A percentile compares a stretch with the other conserved stretches of the same genome.
These are phyloP conservation scores for Channa maculata DNA, from an alignment of 2,113 vertebrate species.

Conservation along the genomic window DNA sequence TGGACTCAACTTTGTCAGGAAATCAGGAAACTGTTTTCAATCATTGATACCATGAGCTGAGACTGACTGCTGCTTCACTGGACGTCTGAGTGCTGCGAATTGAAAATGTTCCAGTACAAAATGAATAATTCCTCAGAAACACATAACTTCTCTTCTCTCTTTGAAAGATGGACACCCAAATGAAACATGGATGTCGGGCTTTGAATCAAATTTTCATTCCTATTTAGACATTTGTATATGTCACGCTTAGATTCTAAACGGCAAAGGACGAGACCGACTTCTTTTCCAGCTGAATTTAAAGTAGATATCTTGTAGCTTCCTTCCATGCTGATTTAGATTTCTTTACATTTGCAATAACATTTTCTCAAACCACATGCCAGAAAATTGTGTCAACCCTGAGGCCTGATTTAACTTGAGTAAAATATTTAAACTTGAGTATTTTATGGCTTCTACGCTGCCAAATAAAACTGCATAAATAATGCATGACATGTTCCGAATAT, in stretches of 20 bases:
- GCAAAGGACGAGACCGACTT: no score
- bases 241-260: no score
- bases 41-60: conserved; percentile 29
- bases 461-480: conserved; percentile 2
- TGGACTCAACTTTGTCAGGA: background rate
- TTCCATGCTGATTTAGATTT: no score
- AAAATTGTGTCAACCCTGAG: no score
- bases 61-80: conserved; percentile 15
- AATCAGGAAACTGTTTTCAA: conserved; percentile 20
- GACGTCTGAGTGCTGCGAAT: conserved; percentile 51
- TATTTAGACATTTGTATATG: no score
- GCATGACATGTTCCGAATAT: background rate
- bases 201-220: background rate
- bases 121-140: conserved; percentile 58
- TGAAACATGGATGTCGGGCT: conserved; percentile 17
- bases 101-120: conserved; percentile 32
- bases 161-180: conserved; percentile 3
- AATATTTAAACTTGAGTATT: no score
- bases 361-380: no score
- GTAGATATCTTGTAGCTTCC: no score
- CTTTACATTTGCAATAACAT: no score
- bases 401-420: no score
- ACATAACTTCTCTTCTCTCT: background rate
- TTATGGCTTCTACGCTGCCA: no score
- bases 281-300: no score